phyloP scores from a whole-genome alignment of 2,797 vertebrate species.

The Champsocephalus esox region DNA sequence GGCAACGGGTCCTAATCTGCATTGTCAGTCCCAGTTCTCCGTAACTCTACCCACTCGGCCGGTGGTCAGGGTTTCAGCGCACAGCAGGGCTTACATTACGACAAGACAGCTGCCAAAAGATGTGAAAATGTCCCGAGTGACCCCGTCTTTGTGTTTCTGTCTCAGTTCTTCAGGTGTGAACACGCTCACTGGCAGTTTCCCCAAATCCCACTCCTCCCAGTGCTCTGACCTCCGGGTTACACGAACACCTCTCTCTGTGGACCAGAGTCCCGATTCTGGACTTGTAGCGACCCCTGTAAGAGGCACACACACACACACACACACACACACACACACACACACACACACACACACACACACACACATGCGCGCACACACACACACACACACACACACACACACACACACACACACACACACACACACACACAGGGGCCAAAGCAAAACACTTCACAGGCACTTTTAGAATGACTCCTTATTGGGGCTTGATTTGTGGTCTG shows the following conservation, averaged over 20 bases:
- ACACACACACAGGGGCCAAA: neutral
- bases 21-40: conserved; percentile 77
- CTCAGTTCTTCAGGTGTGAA: conserved; percentile 91
- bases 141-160: neutral
- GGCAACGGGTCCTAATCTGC: conserved; percentile 79
- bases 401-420: neutral
- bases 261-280: conserved; percentile 84
- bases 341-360: neutral
- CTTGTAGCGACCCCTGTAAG: conserved; percentile 88
- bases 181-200: conserved; percentile 83
- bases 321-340: conserved; percentile 16
- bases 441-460: no score
- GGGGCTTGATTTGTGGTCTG: no score
- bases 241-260: conserved; percentile 65
- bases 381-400: neutral
- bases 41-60: conserved; percentile 80
- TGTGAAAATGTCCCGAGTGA: neutral
- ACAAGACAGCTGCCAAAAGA: conserved; percentile 21
- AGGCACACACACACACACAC: conserved; percentile 34
- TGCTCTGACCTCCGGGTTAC: conserved; percentile 79
- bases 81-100: conserved; percentile 73
- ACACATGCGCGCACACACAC: neutral
- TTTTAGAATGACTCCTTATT: no score
- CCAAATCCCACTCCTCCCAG: conserved; percentile 81
- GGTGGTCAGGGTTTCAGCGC: conserved; percentile 76